Evolutionary conservation across 2,797 vertebrate species (phyloP).

Genomic region (Pampus argenteus): DNA sequence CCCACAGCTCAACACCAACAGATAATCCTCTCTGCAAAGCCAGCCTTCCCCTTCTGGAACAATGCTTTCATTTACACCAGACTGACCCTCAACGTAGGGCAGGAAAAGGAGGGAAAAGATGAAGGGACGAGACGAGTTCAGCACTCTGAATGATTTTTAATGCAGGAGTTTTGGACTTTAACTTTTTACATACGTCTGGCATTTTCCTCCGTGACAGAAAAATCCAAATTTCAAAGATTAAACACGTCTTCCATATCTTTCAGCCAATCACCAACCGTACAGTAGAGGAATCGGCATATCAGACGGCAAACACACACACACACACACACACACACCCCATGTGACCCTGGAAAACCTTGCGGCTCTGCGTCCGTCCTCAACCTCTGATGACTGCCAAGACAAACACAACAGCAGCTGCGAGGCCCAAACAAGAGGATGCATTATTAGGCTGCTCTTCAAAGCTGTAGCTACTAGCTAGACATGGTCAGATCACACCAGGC

Average conservation of each 20-base stretch:
- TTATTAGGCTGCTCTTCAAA: constrained; percentile 67
- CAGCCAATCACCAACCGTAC: constrained; percentile 28
- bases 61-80: constrained; percentile 81
- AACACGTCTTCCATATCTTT: constrained; percentile 16
- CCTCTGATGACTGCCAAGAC: constrained; percentile 64
- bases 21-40: constrained; percentile 83
- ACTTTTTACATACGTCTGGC: constrained; percentile 22
- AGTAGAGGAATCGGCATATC: constrained; percentile 34
- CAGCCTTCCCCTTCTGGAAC: constrained; percentile 77
- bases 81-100: constrained; percentile 67
- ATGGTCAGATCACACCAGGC: constrained; percentile 48
- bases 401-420: constrained; percentile 68
- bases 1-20: constrained; percentile 77
- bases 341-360: constrained; percentile 52
- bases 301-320: constrained; percentile 23
- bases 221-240: constrained; percentile 20
- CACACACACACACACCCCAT: constrained; percentile 33
- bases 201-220: constrained; percentile 22
- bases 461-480: constrained; percentile 38
- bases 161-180: constrained; percentile 8
- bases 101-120: constrained; percentile 39
- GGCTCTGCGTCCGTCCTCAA: constrained; percentile 49
- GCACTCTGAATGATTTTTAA: constrained; percentile 21
- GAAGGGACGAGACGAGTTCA: constrained; percentile 20
- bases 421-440: constrained; percentile 63